Evolutionary conservation across 2,797 vertebrate genomes (phyloP), one percentile per base, ranked within the genome.

Genomic region (Bryconaethiops microstoma): DNA sequence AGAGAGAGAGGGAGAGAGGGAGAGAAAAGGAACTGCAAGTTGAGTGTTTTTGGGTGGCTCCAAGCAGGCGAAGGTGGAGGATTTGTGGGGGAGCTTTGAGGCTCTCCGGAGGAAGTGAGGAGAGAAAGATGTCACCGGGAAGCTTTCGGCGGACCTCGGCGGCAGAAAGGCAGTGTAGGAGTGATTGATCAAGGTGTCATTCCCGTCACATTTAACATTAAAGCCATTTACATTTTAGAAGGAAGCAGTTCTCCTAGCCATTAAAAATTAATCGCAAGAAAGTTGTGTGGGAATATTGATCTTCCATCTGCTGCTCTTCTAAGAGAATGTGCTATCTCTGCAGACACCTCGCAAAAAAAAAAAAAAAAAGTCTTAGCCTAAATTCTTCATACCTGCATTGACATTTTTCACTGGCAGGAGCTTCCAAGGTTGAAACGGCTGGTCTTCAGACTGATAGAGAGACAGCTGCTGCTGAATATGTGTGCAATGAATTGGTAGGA

Each of bases 191-290:
- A 89, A 83, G 85, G 87, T 90, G 88, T 90, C 91, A 88, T 77
- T 79, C 78, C 82, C 82, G 84, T 80, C 75, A 74, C 85, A 89
- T 92, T 88, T 89, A 90, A 89, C 89, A 90, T 91, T 89, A 86
- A 87, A 91, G 78, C 83, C 39, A 89, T 91, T 92, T 92, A 88
- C 86, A 91, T 93, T 88, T 89, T 86, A 88, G 83, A 91, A 88
- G 84, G 83, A 77, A 86, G 80, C 73, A 62, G 86, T 85, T 89
- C 85, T 86, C 86, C 87, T 74, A 81, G 78, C 83, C 87, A 88
- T 93, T 90, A 93, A 92, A 91, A 88, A 90, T 89, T 86, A 86
- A 92, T 91, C 90, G 88, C 84, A 90, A 86, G 83, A 87, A 88
- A 87, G 85, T 82, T 74, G 80, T 83, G 82, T 82, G 83, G 78